Base-by-base conservation (phyloP, 2,888 invertebrate genomes). In the Mycalesis mineus region DNA sequence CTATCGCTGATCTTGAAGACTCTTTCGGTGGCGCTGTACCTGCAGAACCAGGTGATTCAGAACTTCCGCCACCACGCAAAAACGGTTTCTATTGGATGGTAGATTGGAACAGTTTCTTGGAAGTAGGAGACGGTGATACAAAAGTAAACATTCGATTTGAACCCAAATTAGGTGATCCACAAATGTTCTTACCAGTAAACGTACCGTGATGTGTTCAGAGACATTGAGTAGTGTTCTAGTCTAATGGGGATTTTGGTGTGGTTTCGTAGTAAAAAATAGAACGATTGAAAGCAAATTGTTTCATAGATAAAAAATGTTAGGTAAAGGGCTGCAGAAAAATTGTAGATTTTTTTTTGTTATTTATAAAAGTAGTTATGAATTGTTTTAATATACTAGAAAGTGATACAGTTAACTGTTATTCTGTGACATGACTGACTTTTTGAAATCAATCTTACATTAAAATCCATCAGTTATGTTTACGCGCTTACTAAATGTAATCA, bases 61-160 rank as follows among this genome's bases (percentile, higher is more conserved):
- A 91, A 13, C 71, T 93, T 28, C 93, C 95, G 5, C 91, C 94
- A 0, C 93, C 92, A 39, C 91, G 91, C 66, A 93, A 92, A 68
- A 95, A 94, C 60, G 96, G 96, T 0, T 93, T 96, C 65, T 96
- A 96, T 74, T 96, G 96, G 85, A 91, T 96, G 72, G 89, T 95
- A 7, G 96, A 96, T 74, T 96, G 96, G 95, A 96, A 96, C 72
- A 92, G 94, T 54, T 96, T 96, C 72, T 88, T 96, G 14, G 95
- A 96, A 81, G 95, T 96, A 3, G 96, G 96, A 9, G 94, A 94
- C 17, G 94, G 92, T 39, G 92, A 92, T 63, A 92, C 91, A 36
- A 93, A 94, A 82, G 94, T 96, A 0, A 94, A 95, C 69, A 92
- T 96, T 67, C 92, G 95, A 70, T 94, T 96, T 68, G 93, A 94